Evolutionary conservation across 2,888 invertebrate species (phyloP).

Genomic region (Cistogaster globosa): DNA sequence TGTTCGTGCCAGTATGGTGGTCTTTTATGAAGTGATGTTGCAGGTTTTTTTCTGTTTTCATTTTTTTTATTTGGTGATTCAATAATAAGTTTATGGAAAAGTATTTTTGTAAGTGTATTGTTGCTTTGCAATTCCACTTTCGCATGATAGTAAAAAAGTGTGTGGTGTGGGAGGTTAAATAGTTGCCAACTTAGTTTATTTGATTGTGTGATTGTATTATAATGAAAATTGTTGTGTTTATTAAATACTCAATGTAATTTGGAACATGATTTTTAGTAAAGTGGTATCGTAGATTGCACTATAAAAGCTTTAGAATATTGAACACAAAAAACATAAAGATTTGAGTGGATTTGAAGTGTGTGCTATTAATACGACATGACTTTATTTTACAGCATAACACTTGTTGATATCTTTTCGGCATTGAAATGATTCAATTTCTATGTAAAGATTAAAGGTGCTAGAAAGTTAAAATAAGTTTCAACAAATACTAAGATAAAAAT

Average conservation of each 20-base stretch:
- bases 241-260: constrained; percentile 66
- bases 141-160: background rate
- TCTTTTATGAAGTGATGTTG: constrained; percentile 64
- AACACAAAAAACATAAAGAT: constrained; percentile 17
- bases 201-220: constrained; percentile 56
- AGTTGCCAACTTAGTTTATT: constrained; percentile 46
- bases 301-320: constrained; percentile 40
- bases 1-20: constrained; percentile 47
- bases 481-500: no score
- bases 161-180: constrained; percentile 9
- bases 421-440: background rate
- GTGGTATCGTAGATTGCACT: constrained; percentile 51
- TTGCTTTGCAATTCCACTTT: constrained; percentile 42
- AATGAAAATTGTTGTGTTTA: constrained; percentile 71
- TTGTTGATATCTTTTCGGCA: constrained; percentile 27
- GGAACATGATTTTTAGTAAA: constrained; percentile 57
- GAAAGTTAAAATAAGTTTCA: background rate
- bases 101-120: constrained; percentile 25
- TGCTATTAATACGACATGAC: background rate
- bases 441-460: background rate
- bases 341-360: constrained; percentile 37
- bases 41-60: constrained; percentile 42
- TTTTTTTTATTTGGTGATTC: constrained; percentile 62
- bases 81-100: constrained; percentile 67
- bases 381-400: constrained; percentile 27